Evolutionary conservation across 1,140 invertebrate species (phyloP).

Genomic region (Venustaconcha ellipsiformis): DNA sequence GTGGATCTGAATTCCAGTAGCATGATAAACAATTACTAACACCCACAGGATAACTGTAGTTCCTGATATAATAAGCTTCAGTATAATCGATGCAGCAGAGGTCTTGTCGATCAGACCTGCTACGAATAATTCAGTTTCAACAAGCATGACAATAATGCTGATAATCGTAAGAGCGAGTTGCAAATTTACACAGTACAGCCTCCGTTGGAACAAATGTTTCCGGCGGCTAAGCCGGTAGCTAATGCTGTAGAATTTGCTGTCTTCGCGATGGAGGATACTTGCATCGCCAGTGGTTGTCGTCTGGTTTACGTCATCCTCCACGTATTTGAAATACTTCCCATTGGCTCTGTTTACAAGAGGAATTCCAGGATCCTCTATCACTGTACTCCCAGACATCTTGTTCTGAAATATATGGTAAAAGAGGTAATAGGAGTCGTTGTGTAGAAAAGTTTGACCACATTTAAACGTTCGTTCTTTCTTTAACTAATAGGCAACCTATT

Average conservation of each 20-base stretch:
- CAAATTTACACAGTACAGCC: conserved; percentile 53
- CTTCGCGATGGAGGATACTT: conserved; percentile 7
- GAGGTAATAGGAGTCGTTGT: too few relatives aligned
- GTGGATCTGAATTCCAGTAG: conserved; percentile 49
- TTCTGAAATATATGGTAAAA: conserved; percentile 31
- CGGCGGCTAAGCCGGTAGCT: conserved; percentile 54
- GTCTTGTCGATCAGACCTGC: conserved; percentile 41
- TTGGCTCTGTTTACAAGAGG: conserved; percentile 43
- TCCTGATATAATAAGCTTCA: conserved; percentile 76
- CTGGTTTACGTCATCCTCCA: conserved; percentile 32
- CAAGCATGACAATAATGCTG: conserved; percentile 63
- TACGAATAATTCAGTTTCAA: conserved; percentile 61
- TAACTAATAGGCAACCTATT: too few relatives aligned
- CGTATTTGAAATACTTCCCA: conserved; percentile 45
- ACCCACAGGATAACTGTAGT: conserved; percentile 56
- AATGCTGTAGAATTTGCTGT: conserved; percentile 54
- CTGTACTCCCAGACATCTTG: conserved; percentile 42
- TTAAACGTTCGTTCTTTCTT: too few relatives aligned
- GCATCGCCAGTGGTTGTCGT: not conserved
- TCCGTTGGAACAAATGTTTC: conserved; percentile 52
- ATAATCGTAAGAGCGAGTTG: conserved; percentile 53
- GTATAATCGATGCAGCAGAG: conserved; percentile 41
- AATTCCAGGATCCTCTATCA: conserved; percentile 51
- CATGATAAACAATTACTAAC: conserved; percentile 55
- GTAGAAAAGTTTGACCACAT: too few relatives aligned